These are phyloP conservation scores for Coendou prehensilis DNA, from an alignment of 2,797 vertebrate species.

Conservation along the genomic window DNA sequence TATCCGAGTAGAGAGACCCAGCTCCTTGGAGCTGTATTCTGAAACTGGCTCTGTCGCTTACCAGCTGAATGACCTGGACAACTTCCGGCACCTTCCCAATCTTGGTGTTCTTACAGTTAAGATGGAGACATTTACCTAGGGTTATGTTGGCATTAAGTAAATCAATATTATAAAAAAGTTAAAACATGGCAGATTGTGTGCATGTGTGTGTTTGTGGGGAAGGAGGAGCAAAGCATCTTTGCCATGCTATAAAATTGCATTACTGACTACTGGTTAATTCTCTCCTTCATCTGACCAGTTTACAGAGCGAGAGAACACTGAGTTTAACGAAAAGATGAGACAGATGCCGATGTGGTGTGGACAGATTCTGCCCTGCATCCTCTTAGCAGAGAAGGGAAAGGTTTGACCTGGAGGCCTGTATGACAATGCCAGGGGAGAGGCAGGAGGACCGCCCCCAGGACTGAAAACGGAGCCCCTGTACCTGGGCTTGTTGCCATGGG, in stretches of 20 bases:
- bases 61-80: background rate
- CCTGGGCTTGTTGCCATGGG: background rate
- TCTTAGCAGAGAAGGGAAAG: background rate
- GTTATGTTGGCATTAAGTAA: background rate
- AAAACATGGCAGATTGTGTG: background rate
- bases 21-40: background rate
- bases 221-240: background rate
- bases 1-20: constrained; percentile 44
- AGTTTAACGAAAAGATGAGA: background rate
- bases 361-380: background rate
- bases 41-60: background rate
- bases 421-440: background rate
- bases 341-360: background rate
- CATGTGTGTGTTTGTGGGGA: background rate
- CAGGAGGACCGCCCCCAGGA: background rate
- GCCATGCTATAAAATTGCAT: background rate
- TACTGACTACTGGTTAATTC: background rate
- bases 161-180: constrained; percentile 28
- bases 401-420: background rate
- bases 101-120: background rate
- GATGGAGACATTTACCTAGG: constrained; percentile 1
- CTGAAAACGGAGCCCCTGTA: background rate
- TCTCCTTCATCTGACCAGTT: background rate
- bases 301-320: background rate
- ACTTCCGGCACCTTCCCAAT: background rate